Conservation (phyloP, 2,113 vertebrate species). For the Nanorana parkeri region DNA sequence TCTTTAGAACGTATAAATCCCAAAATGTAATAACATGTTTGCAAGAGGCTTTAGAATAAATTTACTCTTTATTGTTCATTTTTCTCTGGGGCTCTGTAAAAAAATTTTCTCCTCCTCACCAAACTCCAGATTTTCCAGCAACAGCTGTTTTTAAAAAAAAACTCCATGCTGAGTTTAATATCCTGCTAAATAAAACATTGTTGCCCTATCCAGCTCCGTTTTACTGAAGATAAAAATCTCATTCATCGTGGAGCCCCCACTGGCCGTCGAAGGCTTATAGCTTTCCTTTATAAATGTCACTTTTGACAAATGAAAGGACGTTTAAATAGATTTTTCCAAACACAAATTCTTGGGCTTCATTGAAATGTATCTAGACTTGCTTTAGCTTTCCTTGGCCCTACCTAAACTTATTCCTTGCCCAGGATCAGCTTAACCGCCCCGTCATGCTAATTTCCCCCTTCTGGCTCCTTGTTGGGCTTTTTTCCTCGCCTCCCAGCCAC, state of each 20-base stretch:
- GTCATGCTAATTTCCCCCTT: slow-evolving; percentile 11
- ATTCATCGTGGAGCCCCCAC: slow-evolving; percentile 47
- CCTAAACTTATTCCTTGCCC: slow-evolving; percentile 9
- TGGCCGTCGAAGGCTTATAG: slow-evolving; percentile 33
- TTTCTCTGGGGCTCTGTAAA: slow-evolving; percentile 41
- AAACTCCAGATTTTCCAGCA: slow-evolving; percentile 34
- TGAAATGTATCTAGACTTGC: slow-evolving; percentile 22
- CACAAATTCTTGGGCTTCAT: slow-evolving; percentile 10
- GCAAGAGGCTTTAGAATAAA: slow-evolving; percentile 23
- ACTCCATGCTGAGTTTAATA: slow-evolving; percentile 54
- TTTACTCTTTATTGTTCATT: slow-evolving; percentile 42
- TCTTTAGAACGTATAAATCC: slow-evolving; percentile 24
- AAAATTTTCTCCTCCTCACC: background rate
- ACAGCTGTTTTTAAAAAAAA: slow-evolving; percentile 46
- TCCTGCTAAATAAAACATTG: slow-evolving; percentile 51
- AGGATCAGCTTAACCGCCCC: background rate
- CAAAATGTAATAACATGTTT: slow-evolving; percentile 1
- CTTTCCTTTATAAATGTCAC: slow-evolving; percentile 48
- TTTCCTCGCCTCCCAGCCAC: background rate
- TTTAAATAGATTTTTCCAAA: slow-evolving; percentile 49
- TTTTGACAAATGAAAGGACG: slow-evolving; percentile 48
- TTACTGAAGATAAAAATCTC: slow-evolving; percentile 53
- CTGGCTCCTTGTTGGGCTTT: background rate
- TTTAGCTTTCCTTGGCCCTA: slow-evolving; percentile 27
- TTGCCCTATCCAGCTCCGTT: slow-evolving; percentile 39